Evolutionary conservation across 2,113 vertebrate species (phyloP).

Genomic region (Ivindomyrus marchei): DNA sequence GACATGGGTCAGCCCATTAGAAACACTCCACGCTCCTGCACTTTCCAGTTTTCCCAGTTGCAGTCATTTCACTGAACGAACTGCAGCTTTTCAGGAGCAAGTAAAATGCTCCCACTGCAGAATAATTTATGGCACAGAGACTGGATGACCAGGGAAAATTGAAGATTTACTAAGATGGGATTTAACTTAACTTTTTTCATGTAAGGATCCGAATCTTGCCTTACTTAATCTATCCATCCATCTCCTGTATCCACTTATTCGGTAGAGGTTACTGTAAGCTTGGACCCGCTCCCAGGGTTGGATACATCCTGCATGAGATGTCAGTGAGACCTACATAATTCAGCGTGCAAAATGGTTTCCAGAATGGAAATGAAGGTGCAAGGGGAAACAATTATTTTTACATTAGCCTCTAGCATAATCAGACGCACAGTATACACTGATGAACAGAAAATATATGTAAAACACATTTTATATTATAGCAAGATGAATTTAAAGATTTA

Average conservation of each 20-base stretch:
- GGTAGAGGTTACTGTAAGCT: neutral
- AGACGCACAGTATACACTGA: neutral
- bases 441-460: neutral
- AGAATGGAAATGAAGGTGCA: neutral
- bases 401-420: neutral
- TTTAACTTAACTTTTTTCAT: neutral
- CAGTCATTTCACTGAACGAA: neutral
- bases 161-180: neutral
- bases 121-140: conserved; percentile 1
- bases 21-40: neutral
- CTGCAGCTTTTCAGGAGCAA: neutral
- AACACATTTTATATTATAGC: neutral
- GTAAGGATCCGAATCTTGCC: neutral
- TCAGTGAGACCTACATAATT: neutral
- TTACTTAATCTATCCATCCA: conserved; percentile 3
- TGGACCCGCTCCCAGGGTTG: neutral
- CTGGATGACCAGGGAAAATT: neutral
- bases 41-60: neutral
- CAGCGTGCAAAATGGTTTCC: neutral
- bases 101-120: neutral
- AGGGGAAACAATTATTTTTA: neutral
- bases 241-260: neutral
- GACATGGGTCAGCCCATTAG: neutral
- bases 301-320: neutral
- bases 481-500: neutral